Evolutionary conservation across 2,888 invertebrate genomes (phyloP).

Genomic region (Agonopterix alstromeriana): DNA sequence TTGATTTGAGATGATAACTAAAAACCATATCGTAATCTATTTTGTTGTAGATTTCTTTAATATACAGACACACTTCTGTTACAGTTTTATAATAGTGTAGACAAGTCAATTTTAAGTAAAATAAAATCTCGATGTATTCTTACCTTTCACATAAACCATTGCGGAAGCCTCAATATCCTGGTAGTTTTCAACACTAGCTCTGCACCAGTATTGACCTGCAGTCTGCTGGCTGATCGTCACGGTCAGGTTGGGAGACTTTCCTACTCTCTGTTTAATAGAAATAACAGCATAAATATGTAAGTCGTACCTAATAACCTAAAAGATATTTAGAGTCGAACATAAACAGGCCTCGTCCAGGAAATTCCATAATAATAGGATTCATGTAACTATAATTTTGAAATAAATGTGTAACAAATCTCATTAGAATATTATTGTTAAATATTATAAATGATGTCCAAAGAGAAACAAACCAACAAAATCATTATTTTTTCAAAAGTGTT

Average conservation of each 20-base stretch:
- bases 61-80: no score
- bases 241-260: conserved; percentile 85
- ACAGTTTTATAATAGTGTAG: no score
- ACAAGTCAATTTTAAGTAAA: not conserved
- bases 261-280: conserved; percentile 74
- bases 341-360: not conserved
- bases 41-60: no score
- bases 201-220: conserved; percentile 93
- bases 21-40: no score
- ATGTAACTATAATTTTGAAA: no score
- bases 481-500: no score
- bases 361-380: no score
- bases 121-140: conserved; percentile 2
- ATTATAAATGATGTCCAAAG: no score
- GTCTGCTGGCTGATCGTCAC: conserved; percentile 85
- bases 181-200: conserved; percentile 90
- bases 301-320: not conserved
- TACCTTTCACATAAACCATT: conserved; percentile 85
- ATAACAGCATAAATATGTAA: not conserved
- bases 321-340: not conserved
- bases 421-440: no score
- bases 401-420: no score
- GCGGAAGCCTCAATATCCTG: conserved; percentile 89
- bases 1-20: no score
- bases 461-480: no score